A percentile compares a stretch with the other conserved stretches of the same genome.
Evolutionary conservation across 2,888 invertebrate species (phyloP).

Genomic region (Conomelus anceps): DNA sequence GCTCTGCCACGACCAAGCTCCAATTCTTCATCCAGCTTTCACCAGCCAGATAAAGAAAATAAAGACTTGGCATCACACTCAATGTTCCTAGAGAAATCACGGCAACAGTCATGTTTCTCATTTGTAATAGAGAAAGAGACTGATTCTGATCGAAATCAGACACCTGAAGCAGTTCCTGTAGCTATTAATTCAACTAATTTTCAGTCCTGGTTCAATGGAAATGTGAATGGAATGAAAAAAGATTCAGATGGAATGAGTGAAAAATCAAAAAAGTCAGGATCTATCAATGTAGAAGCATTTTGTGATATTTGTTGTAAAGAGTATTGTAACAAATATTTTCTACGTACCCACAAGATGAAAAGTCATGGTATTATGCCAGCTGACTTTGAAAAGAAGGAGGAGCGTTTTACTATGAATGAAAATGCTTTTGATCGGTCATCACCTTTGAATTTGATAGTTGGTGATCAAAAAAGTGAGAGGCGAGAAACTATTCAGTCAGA

Average conservation of each 20-base stretch:
- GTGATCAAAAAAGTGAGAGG: conserved; percentile 20
- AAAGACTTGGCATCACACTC: neutral
- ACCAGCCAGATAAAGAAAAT: conserved; percentile 4
- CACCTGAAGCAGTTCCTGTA: neutral
- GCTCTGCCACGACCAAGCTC: neutral
- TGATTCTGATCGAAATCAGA: neutral
- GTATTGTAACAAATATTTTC: conserved; percentile 85
- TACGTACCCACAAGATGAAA: conserved; percentile 85
- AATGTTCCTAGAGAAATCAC: neutral
- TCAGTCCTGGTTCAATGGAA: neutral
- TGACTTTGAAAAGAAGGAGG: conserved; percentile 37
- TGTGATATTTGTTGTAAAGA: conserved; percentile 90
- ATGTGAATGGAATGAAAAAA: neutral
- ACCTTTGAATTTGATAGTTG: conserved; percentile 32
- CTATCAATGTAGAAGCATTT: conserved; percentile 51
- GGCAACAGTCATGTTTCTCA: neutral
- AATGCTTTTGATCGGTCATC: conserved; percentile 11
- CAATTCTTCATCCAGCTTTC: neutral
- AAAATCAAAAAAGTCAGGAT: conserved; percentile 17
- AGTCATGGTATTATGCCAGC: conserved; percentile 69
- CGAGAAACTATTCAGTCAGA: conserved; percentile 26
- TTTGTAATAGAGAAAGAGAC: neutral
- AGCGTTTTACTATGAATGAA: conserved; percentile 22
- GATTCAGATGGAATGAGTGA: neutral
- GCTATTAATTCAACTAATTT: neutral